Evolutionary conservation across 1,140 invertebrate genomes (phyloP), one percentile per base, ranked within the genome.

Genomic region (Antheraea pernyi): DNA sequence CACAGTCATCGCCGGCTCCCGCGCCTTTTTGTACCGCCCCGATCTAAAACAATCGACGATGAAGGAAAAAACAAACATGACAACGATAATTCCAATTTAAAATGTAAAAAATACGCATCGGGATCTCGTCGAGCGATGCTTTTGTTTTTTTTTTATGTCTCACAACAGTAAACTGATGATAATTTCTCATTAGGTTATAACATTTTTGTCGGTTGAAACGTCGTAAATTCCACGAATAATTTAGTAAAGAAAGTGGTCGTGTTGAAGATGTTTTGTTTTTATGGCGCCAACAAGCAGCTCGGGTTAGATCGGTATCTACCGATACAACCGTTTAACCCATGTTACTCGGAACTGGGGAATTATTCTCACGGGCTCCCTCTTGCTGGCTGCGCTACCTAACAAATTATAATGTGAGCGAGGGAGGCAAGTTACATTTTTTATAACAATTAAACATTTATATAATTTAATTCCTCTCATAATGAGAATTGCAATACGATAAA

Each of bases 101-200:
- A 81, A 80, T 68, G 73, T 78, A 86, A 89, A 90, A 90, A 89
- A 88, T 84, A 78, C 78, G 83, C 80, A 76, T 78, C 75, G 65
- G 69, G 70, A 67, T 75, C 75, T 77, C 75, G 75, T 72, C 69
- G 70, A 76, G 74, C 74, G 75, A 73, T 73, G 75, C 77, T 81
- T 72, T 81, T 42, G 8, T 42, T 42, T 53, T 82, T 70, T 74
- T 88, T 89, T 88, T 88, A 89, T 88, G 86, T 83, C 71, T 70
- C 70, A 73, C 71, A 70, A 79, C 74, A 74, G 65, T 70, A 65
- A 59, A 71, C 79, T 89, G 87, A 91, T 92, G 88, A 90, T 92
- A 92, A 91, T 92, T 92, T 90, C 90, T 92, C 88, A 92, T 92
- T 91, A 89, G 88, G 85, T 89, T 90, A 91, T 91, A 91, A 88